These are phyloP conservation scores for Sebastolobus altivelis DNA, from an alignment of 2,797 vertebrate genomes.

Conservation along the genomic window DNA sequence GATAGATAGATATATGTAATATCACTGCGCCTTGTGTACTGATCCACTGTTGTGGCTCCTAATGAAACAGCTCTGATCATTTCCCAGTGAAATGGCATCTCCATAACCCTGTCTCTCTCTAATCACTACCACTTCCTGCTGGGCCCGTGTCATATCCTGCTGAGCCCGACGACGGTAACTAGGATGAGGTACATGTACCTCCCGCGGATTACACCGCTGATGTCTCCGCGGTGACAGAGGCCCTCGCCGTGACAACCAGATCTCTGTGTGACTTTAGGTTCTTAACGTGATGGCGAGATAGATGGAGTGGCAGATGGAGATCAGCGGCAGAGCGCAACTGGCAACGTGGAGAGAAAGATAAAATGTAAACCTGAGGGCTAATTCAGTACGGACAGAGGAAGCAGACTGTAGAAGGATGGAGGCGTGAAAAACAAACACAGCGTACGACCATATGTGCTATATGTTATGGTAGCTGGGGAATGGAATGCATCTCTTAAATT, in stretches of 20 bases:
- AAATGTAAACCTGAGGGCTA: background rate
- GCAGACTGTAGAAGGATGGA: background rate
- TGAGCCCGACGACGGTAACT: constrained; percentile 69
- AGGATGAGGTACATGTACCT: constrained; percentile 75
- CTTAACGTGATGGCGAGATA: constrained; percentile 46
- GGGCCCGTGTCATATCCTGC: constrained; percentile 76
- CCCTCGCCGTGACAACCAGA: constrained; percentile 66
- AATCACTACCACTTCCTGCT: constrained; percentile 77
- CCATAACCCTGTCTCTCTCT: constrained; percentile 60
- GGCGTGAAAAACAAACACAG: background rate
- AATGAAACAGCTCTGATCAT: constrained; percentile 72
- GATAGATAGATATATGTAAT: constrained; percentile 10
- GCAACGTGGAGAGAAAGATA: constrained; percentile 14
- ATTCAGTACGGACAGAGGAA: constrained; percentile 5
- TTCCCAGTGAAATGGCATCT: constrained; percentile 65
- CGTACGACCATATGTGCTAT: background rate
- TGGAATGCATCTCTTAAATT: background rate
- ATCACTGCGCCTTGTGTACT: background rate
- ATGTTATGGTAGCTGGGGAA: background rate
- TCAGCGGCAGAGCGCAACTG: constrained; percentile 14
- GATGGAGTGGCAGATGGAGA: constrained; percentile 51
- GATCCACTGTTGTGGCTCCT: constrained; percentile 15
- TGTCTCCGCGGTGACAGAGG: constrained; percentile 74
- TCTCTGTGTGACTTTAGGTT: constrained; percentile 60
- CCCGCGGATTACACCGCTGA: constrained; percentile 69